Evolutionary conservation across 2,888 invertebrate species (phyloP), one percentile per base, ranked within the genome.

Genomic region (Pollenia labialis): DNA sequence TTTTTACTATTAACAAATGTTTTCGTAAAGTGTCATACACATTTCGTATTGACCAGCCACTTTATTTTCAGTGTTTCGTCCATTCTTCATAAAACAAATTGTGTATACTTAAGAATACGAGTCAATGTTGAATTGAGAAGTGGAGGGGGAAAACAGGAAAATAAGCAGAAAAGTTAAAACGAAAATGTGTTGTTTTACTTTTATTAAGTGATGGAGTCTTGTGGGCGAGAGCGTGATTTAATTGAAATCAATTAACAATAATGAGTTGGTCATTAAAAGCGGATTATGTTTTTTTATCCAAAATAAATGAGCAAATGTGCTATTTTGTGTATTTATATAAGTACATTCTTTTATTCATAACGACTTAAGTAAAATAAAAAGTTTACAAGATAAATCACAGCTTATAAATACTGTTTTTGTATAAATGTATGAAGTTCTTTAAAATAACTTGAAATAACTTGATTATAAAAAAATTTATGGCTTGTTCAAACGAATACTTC

Each of bases 161-260:
- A 12, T 16, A 54, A 69, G 3, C 32, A 77, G 76, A 50, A 62
- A 85, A 60, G 60, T 52, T 76, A 23, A 74, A 72, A 50, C 7
- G 48, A 79, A 74, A 84, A 84, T 79, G 62, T 74, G 74, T 66
- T 85, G 60, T 76, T 79, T 77, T 58, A 46, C 48, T 72, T 76
- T 87, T 81, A 85, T 85, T 85, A 85, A 82, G 81, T 87, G 83
- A 66, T 84, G 46, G 56, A 52, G 82, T 74, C 80, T 54, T 81
- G 60, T 80, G 84, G 86, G 81, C 8, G 62, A 54, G 82, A 84
- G 90, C 90, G 92, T 91, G 92, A 92, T 92, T 93, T 92, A 92
- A 92, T 92, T 92, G 92, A 92, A 92, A 93, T 92, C 92, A 92
- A 92, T 92, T 92, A 93, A 92, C 92, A 90, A 90, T 92, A 92